A percentile compares a stretch with the other conserved stretches of the same genome.
These are phyloP conservation scores for Tolypeutes matacus DNA, from an alignment of 2,797 vertebrate genomes.

Conservation along the genomic window DNA sequence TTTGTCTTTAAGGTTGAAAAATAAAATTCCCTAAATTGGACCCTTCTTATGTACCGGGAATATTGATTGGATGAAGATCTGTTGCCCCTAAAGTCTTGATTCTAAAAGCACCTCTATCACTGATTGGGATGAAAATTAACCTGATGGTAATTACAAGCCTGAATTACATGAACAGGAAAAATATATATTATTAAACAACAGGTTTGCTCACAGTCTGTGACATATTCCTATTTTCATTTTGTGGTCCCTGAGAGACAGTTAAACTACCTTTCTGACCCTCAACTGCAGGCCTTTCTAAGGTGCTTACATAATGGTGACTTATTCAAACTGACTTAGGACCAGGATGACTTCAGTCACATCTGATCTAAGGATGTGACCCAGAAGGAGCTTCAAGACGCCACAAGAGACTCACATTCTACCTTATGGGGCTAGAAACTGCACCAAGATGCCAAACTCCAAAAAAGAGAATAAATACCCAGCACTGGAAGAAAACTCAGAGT, in stretches of 20 bases:
- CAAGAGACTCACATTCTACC: neutral
- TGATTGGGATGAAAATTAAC: constrained; percentile 6
- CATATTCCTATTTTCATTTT: neutral
- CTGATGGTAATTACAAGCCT: neutral
- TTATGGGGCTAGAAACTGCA: neutral
- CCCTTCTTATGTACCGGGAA: neutral
- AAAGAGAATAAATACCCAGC: neutral
- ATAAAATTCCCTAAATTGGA: neutral
- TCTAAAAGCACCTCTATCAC: neutral
- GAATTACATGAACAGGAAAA: constrained; percentile 32
- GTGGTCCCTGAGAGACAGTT: neutral
- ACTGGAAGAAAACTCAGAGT: constrained; percentile 30
- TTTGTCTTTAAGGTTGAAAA: constrained; percentile 16
- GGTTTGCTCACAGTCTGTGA: neutral
- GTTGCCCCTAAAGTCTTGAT: neutral
- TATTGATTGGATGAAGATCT: neutral
- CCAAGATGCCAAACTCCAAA: constrained; percentile 10
- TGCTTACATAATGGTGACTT: neutral
- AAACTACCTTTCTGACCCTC: neutral
- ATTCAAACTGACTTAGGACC: neutral
- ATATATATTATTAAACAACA: neutral
- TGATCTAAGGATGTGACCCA: neutral
- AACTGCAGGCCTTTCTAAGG: neutral
- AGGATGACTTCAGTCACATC: constrained; percentile 20
- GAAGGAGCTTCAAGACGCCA: neutral